Evolutionary conservation across 2,113 vertebrate genomes (phyloP), one percentile per base, ranked within the genome.

Genomic region (Seriola quinqueradiata): DNA sequence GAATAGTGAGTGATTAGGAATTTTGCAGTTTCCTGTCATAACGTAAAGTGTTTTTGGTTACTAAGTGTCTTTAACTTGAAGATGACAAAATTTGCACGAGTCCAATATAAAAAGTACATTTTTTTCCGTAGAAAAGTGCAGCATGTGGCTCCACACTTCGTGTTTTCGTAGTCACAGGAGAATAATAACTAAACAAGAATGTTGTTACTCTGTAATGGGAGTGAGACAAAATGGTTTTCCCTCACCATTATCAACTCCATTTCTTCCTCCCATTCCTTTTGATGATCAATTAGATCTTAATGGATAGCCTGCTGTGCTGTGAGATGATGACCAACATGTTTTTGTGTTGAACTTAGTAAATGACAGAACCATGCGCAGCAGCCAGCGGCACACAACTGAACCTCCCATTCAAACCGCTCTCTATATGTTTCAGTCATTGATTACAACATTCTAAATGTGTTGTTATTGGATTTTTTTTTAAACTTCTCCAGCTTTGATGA

Each of bases 161-260:
- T 90, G 87, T 94, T 92, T 92, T 94, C 90, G 81, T 90, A 92
- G 91, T 95, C 94, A 91, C 91, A 95, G 91, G 91, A 96, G 93
- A 93, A 93, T 94, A 95, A 95, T 91, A 95, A 94, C 93, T 95
- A 94, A 95, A 95, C 92, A 94, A 94, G 91, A 93, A 94, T 92
- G 93, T 87, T 93, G 90, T 95, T 93, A 93, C 79, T 87, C 90
- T 82, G 84, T 95, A 94, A 95, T 95, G 93, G 92, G 93, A 95
- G 92, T 83, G 91, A 92, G 88, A 93, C 91, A 88, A 92, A 95
- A 95, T 94, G 93, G 89, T 88, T 94, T 92, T 52, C 91, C 79
- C 85, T 86, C 89, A 78, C 94, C 94, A 94, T 94, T 94, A 94
- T 94, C 92, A 93, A 92, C 90, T 93, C 93, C 90, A 93, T 95